Conservation (phyloP, 2,797 vertebrate species). For the Dendrocincla fuliginosa region DNA sequence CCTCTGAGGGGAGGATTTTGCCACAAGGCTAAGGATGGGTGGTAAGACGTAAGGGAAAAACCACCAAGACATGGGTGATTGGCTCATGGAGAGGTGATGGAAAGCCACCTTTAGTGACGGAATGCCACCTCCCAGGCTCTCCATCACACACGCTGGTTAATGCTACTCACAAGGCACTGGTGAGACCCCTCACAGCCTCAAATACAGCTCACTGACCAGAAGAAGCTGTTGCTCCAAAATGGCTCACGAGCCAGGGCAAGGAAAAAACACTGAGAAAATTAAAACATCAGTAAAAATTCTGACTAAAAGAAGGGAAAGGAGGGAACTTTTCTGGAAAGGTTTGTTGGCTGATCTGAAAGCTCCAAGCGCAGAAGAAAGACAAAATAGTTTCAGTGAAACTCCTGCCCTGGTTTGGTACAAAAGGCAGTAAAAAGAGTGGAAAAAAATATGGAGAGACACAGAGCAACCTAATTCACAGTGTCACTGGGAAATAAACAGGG, state of each 20-base stretch:
- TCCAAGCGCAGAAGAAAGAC: background rate
- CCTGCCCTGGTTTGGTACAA: background rate
- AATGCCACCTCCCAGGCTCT: background rate
- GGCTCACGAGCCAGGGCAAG: background rate
- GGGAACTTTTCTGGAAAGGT: background rate
- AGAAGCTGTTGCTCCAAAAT: background rate
- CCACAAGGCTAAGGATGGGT: background rate
- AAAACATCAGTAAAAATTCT: background rate
- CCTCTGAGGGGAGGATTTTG: background rate
- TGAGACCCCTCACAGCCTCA: fast-evolving
- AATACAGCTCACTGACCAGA: background rate
- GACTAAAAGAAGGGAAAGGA: background rate
- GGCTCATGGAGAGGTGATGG: background rate
- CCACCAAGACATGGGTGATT: background rate
- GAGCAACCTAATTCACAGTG: background rate
- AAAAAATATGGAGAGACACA: background rate
- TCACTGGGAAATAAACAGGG: background rate
- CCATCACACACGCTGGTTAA: background rate
- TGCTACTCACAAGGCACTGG: fast-evolving
- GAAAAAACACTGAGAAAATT: background rate
- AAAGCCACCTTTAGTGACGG: background rate
- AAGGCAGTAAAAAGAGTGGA: background rate
- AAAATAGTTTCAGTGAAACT: background rate
- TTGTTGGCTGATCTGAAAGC: background rate
- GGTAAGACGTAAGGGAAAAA: background rate